Evolutionary conservation across 2,113 vertebrate genomes (phyloP).

Genomic region (Thamnaconus septentrionalis): DNA sequence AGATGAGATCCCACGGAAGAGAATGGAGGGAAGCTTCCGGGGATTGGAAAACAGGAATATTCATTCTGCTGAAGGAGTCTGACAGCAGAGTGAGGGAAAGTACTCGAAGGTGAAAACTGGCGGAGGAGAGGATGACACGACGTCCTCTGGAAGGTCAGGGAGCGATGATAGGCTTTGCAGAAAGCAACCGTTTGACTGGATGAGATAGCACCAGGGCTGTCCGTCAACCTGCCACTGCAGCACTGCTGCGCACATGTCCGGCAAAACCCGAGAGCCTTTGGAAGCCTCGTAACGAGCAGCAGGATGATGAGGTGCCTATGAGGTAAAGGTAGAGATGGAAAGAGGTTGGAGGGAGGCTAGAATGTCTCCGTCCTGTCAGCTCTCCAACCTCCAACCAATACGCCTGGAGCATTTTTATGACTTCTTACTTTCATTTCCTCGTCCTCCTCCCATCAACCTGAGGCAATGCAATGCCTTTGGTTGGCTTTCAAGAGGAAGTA

Average conservation of each 20-base stretch:
- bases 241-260: constrained; percentile 18
- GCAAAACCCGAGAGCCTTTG: constrained; percentile 1
- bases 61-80: constrained; percentile 45
- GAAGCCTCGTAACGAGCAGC: constrained; percentile 29
- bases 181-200: constrained; percentile 9
- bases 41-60: constrained; percentile 60
- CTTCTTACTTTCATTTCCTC: constrained; percentile 15
- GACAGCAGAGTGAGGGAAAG: constrained; percentile 39
- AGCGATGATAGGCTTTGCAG: constrained; percentile 58
- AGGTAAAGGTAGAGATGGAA: constrained; percentile 42
- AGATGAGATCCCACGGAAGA: constrained; percentile 59
- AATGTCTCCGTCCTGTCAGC: constrained; percentile 44
- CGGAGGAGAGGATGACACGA: constrained; percentile 41
- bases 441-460: constrained; percentile 14
- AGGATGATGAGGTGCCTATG: constrained; percentile 63
- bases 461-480: constrained; percentile 1
- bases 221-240: constrained; percentile 20
- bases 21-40: constrained; percentile 11
- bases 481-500: constrained; percentile 13
- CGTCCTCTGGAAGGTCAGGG: constrained; percentile 46
- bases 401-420: constrained; percentile 34
- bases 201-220: constrained; percentile 3
- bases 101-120: constrained; percentile 49
- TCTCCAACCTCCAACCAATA: constrained; percentile 54
- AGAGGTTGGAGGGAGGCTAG: constrained; percentile 39